Base-by-base conservation (phyloP, 2,113 vertebrate genomes). In the Falcunculus frontatus region DNA sequence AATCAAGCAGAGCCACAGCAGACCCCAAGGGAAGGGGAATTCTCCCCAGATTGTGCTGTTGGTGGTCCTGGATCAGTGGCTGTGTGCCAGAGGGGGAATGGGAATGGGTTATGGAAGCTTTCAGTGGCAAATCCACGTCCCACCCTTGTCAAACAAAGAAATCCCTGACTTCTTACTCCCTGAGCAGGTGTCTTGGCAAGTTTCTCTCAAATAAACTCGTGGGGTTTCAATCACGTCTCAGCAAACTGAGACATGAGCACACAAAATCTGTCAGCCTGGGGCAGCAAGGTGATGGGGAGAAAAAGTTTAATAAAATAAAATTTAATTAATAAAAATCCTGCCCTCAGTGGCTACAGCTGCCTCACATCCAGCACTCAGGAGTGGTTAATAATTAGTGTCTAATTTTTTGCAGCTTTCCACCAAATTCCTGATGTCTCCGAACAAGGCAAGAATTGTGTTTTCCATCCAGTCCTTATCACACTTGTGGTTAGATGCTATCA, bases 361-460 rank as follows among this genome's bases (percentile, higher is more conserved):
- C 75, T 67, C 67, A 21, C 18, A 30, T 6, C 32, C 62, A 57
- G 9, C 52, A 8, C 53, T 49, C 39, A 4, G 3, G 32, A n/a
- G 10, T 9, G 3, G 39, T 70, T 41, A 27, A 32, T 26, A 52
- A 39, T 59, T 8, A 20, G 3, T 0, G 0, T 37, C 14, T 55
- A 4, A n/a, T 26, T 37, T 37, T 49, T 37, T 39, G 12, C 29
- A 32, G 5, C 6, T 59, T 70, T 26, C 50, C 73, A 74, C 39
- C 30, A 7, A 69, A 33, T 5, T 74, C 50, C 41, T 32, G 1
- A 8, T 13, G 21, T 20, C 70, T 44, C n/a, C 12, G 26, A 65
- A 6, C 39, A n/a, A 83, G 67, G 22, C 29, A n/a, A 67, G 42
- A 18, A 13, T 12, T 25, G 50, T 50, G 52, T 30, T 81, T 85